These are phyloP conservation scores for Haliclystus octoradiatus DNA, from an alignment of 30 jellyfish, hydroid and myxozoan species.

Conservation along the genomic window DNA sequence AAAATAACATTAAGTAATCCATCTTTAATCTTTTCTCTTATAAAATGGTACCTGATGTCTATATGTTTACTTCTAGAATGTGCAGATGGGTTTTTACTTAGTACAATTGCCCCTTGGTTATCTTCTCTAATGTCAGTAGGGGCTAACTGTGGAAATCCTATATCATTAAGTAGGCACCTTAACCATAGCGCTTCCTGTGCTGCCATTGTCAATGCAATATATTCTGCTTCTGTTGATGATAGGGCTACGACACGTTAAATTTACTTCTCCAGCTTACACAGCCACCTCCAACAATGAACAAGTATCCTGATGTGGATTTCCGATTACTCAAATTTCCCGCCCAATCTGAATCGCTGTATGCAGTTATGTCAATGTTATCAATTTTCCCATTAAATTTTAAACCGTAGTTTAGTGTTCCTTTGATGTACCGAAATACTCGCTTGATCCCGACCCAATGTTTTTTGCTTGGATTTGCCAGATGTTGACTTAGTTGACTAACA, in stretches of 20 bases:
- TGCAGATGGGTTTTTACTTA: constrained; percentile 17
- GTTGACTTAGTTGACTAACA: constrained; percentile 10
- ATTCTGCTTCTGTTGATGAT: constrained; percentile 38
- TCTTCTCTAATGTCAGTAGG: constrained; percentile 2
- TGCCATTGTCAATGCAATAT: constrained; percentile 17
- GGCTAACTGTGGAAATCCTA: constrained; percentile 5
- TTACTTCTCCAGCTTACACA: background rate
- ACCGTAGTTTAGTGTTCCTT: constrained; percentile 15
- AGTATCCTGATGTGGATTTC: constrained; percentile 2
- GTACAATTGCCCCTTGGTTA: constrained; percentile 26
- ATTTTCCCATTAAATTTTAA: background rate
- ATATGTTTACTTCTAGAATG: no score
- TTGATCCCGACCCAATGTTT: constrained; percentile 19
- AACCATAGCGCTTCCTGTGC: constrained; percentile 31
- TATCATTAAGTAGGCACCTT: constrained; percentile 28
- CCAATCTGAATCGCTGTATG: constrained; percentile 34
- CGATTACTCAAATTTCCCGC: constrained; percentile 12
- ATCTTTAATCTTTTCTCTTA: constrained; percentile 1
- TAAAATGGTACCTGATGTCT: constrained; percentile 15
- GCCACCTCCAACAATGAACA: background rate
- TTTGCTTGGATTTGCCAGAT: constrained; percentile 8
- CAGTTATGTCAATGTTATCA: background rate
- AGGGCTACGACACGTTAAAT: constrained; percentile 24
- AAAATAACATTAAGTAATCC: constrained; percentile 1
- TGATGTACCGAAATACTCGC: constrained; percentile 6